phyloP scores from a whole-genome alignment of 2,797 vertebrate genomes.

The Intellagama lesueurii region DNA sequence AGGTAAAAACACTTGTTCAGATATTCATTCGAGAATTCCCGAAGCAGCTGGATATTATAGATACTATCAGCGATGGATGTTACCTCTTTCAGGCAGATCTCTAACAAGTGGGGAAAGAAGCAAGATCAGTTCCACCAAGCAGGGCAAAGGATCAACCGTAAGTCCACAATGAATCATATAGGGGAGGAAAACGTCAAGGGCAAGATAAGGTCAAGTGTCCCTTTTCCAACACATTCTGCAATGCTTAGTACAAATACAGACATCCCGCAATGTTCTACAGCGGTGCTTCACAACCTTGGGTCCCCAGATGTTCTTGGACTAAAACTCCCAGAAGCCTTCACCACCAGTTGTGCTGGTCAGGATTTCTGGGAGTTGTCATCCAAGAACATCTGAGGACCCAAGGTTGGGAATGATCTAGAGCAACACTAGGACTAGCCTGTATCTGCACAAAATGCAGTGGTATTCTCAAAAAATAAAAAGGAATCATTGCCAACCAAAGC shows the following conservation, averaged over 20 bases:
- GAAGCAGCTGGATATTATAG: slow-evolving; percentile 94
- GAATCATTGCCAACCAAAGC: background rate
- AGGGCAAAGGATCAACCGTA: background rate
- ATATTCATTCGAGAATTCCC: slow-evolving; percentile 92
- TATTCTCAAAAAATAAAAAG: background rate
- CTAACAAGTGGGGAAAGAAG: slow-evolving; percentile 72
- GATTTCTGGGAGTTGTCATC: too few species aligned
- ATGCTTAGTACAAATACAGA: too few species aligned
- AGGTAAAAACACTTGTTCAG: slow-evolving; percentile 96
- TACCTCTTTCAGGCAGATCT: slow-evolving; percentile 96
- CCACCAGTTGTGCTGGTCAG: too few species aligned
- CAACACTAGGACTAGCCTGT: background rate
- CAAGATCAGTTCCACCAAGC: background rate
- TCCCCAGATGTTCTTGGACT: too few species aligned
- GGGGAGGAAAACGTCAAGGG: background rate
- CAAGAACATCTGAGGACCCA: too few species aligned
- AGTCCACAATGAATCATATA: too few species aligned
- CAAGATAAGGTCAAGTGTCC: too few species aligned
- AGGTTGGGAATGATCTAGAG: too few species aligned
- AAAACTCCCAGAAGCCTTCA: too few species aligned
- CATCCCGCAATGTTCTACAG: too few species aligned
- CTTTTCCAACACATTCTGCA: background rate
- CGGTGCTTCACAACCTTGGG: too few species aligned
- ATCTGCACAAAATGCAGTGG: background rate
- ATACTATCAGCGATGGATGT: slow-evolving; percentile 94